These are phyloP conservation scores for Eulimnadia texana DNA, from an alignment of 1,140 invertebrate genomes.

Conservation along the genomic window DNA sequence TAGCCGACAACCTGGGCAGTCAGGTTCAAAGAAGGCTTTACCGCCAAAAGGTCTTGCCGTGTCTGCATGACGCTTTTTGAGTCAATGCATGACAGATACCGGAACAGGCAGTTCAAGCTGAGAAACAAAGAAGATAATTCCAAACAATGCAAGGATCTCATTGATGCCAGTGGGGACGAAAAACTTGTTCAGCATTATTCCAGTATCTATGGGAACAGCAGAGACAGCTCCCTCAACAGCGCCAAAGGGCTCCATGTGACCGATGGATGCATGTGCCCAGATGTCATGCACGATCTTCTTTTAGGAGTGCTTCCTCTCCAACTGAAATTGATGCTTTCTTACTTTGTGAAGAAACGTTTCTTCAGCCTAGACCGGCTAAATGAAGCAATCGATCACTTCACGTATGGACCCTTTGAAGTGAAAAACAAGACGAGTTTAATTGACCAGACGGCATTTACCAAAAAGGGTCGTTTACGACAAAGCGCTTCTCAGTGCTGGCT, in stretches of 20 bases:
- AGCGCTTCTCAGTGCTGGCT: constrained; percentile 12
- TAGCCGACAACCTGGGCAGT: not conserved
- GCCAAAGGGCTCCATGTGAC: constrained; percentile 9
- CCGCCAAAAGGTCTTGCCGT: not conserved
- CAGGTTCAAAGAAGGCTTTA: not conserved
- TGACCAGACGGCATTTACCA: not conserved
- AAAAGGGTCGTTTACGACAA: constrained; percentile 5
- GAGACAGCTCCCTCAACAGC: constrained; percentile 7
- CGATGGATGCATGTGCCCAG: not conserved
- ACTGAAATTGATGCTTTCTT: not conserved
- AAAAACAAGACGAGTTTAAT: constrained; percentile 14
- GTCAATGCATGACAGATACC: not conserved
- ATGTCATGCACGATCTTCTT: constrained; percentile 15
- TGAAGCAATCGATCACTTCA: not conserved
- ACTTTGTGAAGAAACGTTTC: constrained; percentile 6
- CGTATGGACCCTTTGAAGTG: constrained; percentile 9
- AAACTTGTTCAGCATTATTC: not conserved
- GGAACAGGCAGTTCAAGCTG: not conserved
- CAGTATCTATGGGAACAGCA: constrained; percentile 5
- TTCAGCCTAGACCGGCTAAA: constrained; percentile 12
- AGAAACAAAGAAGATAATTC: not conserved
- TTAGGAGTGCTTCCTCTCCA: constrained; percentile 12
- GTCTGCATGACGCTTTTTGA: not conserved
- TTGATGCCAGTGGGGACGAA: not conserved
- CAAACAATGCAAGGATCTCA: not conserved